A percentile compares a stretch with the other conserved stretches of the same genome.
Evolutionary conservation across 2,888 invertebrate genomes (phyloP).

Genomic region (Bugula neritina): DNA sequence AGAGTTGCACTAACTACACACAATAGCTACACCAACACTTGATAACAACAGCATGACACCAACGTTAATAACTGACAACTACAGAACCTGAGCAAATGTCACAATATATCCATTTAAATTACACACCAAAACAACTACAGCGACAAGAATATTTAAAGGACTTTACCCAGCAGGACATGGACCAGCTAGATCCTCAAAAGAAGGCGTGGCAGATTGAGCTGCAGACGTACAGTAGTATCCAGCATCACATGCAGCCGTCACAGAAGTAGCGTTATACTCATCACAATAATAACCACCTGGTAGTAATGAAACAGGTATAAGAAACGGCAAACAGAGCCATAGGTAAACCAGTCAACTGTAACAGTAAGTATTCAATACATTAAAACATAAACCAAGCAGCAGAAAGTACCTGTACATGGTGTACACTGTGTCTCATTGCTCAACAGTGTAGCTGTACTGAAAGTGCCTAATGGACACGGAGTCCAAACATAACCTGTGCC

Average conservation of each 20-base stretch:
- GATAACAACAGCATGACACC: too few species aligned
- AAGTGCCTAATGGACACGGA: constrained; percentile 46
- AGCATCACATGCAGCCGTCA: constrained; percentile 43
- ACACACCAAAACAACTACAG: too few species aligned
- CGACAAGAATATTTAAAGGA: too few species aligned
- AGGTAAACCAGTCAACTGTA: neutral
- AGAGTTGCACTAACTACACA: too few species aligned
- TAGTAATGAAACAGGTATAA: neutral
- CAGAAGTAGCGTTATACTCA: constrained; percentile 38
- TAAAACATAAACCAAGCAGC: constrained; percentile 30
- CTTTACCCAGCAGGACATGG: constrained; percentile 20
- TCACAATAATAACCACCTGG: constrained; percentile 42
- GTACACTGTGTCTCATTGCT: constrained; percentile 42
- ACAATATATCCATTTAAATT: too few species aligned
- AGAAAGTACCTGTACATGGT: constrained; percentile 38
- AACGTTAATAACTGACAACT: too few species aligned
- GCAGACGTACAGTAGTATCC: constrained; percentile 41
- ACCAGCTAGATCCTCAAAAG: constrained; percentile 20
- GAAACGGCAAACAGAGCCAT: too few species aligned
- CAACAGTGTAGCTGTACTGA: constrained; percentile 37
- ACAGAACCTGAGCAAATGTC: too few species aligned
- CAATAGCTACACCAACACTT: too few species aligned
- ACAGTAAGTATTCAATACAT: neutral
- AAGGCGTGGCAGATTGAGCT: constrained; percentile 10
- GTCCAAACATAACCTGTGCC: constrained; percentile 41